Conservation (phyloP, 1,140 invertebrate species). For the Brachionus paranguensis region DNA sequence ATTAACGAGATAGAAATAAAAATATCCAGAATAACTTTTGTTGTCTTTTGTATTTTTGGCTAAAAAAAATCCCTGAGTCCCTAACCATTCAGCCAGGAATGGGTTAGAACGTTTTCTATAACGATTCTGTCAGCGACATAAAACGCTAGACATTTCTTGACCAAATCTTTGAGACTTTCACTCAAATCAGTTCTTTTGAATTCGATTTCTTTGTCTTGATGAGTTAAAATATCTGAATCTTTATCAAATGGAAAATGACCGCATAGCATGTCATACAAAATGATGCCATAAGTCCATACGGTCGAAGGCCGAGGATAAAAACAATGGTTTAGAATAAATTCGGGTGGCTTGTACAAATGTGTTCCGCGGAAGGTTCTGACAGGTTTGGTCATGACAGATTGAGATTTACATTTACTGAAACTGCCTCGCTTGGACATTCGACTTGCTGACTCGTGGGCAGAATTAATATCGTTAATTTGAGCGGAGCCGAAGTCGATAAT, state of each 20-base stretch:
- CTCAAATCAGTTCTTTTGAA: neutral
- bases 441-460: neutral
- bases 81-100: conserved; percentile 7
- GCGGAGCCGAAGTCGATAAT: conserved; percentile 25
- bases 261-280: conserved; percentile 33
- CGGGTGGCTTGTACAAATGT: conserved; percentile 9
- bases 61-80: neutral
- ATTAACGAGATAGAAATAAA: neutral
- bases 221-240: conserved; percentile 15
- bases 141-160: conserved; percentile 24
- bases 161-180: conserved; percentile 9
- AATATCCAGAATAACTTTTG: neutral
- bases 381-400: neutral
- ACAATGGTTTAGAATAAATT: neutral
- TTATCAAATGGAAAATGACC: conserved; percentile 31
- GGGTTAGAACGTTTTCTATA: neutral
- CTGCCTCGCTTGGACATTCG: neutral
- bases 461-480: neutral
- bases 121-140: conserved; percentile 12
- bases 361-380: conserved; percentile 27
- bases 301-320: conserved; percentile 18
- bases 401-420: neutral
- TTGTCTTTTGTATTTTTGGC: neutral
- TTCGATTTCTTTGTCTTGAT: conserved; percentile 27
- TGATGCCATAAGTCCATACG: conserved; percentile 25